A percentile compares a stretch with the other conserved stretches of the same genome.
phyloP scores from a whole-genome alignment of 2,888 invertebrate genomes.

The Platycheirus rosarum region DNA sequence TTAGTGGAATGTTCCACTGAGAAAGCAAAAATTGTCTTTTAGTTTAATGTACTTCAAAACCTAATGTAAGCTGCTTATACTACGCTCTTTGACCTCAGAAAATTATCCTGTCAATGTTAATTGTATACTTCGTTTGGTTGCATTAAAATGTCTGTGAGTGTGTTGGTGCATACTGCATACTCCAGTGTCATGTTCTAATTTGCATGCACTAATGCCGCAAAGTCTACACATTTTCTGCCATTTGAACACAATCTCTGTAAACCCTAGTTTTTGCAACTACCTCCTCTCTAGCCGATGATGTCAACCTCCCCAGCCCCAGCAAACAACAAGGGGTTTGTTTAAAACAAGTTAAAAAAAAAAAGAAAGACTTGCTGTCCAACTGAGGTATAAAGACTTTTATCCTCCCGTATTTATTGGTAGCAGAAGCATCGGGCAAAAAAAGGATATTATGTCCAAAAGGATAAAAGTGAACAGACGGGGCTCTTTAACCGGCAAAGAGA shows the following conservation, averaged over 20 bases:
- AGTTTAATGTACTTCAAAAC: background rate
- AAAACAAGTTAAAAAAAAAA: background rate
- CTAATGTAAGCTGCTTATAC: constrained; percentile 39
- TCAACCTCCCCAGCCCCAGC: constrained; percentile 9
- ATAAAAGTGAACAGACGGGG: constrained; percentile 26
- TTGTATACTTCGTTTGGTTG: constrained; percentile 44
- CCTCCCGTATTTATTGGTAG: constrained; percentile 38
- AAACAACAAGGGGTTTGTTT: constrained; percentile 19
- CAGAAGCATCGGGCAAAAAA: constrained; percentile 3
- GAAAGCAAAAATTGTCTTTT: constrained; percentile 3
- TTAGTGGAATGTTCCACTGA: background rate
- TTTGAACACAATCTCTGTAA: constrained; percentile 24
- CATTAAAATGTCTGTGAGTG: constrained; percentile 13
- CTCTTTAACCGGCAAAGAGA: background rate
- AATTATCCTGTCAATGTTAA: constrained; percentile 66
- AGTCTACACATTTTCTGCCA: constrained; percentile 32
- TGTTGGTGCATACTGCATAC: constrained; percentile 34
- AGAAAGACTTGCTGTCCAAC: constrained; percentile 29
- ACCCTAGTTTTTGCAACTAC: background rate
- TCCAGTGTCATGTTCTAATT: constrained; percentile 66
- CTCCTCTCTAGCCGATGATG: constrained; percentile 5
- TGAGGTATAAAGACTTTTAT: constrained; percentile 45
- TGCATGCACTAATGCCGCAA: constrained; percentile 64
- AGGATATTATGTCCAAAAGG: constrained; percentile 21
- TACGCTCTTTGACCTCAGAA: constrained; percentile 56